Base-by-base conservation (phyloP, 2,113 vertebrate species). In the Galemys pyrenaicus region DNA sequence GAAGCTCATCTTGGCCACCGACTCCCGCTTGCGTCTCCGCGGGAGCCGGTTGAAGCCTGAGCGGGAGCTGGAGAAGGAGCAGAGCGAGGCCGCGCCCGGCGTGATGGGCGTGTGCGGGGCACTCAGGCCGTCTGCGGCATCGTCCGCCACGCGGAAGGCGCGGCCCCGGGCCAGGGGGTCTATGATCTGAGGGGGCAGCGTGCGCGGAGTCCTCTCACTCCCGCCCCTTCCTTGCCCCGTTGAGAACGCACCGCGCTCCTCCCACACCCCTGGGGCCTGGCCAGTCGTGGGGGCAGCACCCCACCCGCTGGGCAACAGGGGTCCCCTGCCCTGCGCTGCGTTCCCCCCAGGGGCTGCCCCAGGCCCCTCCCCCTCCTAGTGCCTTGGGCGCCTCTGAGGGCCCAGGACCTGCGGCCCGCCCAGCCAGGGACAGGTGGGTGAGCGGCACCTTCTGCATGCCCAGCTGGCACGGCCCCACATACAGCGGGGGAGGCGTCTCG, bases 1-100 rank as follows among this genome's bases (percentile, higher is more conserved):
- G 98, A 99, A 99, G 96, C 99, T 99, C 99, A 99, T 99, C 96
- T 99, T 99, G 92, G 99, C 99, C 70, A 99, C 99, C 0, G 99
- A 99, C 88, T 99, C 99, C 3, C 99, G 98, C 97, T 99, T 99
- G 70, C 99, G 98, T 74, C 99, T 97, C 2, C 99, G 99, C 0
- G 99, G 99, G 91, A 99, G 98, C 75, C 99, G 98, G 97, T 98
- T 99, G 94, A 99, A 99, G 75, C 99, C 99, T 0, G 99, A 99
- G 97, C 99, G 99, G 1, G 99, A 99, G 98, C 99, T 99, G 98
- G 98, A 99, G 99, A 99, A 99, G 97, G 99, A 99, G 98, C 99
- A 99, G 71, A 99, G 98, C 0, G 99, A 99, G 0, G 99, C 98
- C 3, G 99, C 99, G 0, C 99, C 99, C 0, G 99, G 99, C 0